A percentile compares a stretch with the other conserved stretches of the same genome.
Evolutionary conservation across 2,113 vertebrate species (phyloP).

Genomic region (Pseudopipra pipra): DNA sequence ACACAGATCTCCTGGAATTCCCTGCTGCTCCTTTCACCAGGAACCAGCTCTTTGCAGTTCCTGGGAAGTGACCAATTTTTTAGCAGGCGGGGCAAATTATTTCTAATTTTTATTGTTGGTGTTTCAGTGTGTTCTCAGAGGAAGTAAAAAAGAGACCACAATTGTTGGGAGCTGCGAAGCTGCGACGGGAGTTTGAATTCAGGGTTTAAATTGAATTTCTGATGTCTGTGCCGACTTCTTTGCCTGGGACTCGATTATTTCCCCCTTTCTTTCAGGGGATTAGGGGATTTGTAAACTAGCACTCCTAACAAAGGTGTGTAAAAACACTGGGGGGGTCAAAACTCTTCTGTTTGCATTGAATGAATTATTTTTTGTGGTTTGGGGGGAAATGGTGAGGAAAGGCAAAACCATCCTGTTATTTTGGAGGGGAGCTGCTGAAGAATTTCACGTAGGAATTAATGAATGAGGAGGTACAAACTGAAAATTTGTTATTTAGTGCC

Average conservation of each 20-base stretch:
- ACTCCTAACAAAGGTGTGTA: not conserved
- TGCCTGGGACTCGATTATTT: not conserved
- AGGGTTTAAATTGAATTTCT: not conserved
- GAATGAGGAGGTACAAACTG: not conserved
- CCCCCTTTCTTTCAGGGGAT: not conserved
- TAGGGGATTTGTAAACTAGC: not conserved
- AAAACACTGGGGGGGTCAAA: not conserved
- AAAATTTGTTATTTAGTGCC: not conserved
- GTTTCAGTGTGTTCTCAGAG: not conserved
- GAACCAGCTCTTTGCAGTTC: not conserved
- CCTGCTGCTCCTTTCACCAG: not conserved
- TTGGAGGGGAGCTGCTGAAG: not conserved
- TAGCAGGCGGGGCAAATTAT: not conserved
- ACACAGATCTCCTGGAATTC: not conserved
- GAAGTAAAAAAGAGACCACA: not conserved
- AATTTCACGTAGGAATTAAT: not conserved
- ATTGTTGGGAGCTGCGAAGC: rapidly evolving
- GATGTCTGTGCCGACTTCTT: not conserved
- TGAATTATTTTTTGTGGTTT: rapidly evolving
- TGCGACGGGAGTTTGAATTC: not conserved
- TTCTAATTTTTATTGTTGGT: not conserved
- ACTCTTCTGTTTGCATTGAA: not conserved
- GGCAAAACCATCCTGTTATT: not conserved
- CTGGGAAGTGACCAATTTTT: not conserved
- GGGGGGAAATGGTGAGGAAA: not conserved